Base-by-base conservation (phyloP, 2,888 invertebrate species). In the Hofmannophila pseudospretella region DNA sequence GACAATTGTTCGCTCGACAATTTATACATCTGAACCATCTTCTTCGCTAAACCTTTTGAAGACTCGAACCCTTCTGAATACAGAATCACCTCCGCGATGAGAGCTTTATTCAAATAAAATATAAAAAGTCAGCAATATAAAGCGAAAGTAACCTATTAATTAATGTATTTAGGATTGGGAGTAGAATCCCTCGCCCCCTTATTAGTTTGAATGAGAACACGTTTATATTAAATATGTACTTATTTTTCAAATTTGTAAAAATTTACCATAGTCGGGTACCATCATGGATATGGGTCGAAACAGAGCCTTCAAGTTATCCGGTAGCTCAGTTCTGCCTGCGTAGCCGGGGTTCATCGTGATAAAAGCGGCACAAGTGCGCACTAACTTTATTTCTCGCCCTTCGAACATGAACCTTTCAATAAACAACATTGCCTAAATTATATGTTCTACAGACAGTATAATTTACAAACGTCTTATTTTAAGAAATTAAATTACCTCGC, bases 261-360 rank as follows among this genome's bases (percentile, higher is more conserved):
- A n/a, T n/a, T n/a, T 75, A 93, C 94, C 93, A 67, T 96, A 96
- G 80, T 96, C 95, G 0, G 96, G 96, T 25, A 96, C 95, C 96
- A 96, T 96, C 96, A 96, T 96, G 1, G 95, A 89, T 47, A 96
- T 92, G 0, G 96, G 96, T 41, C 96, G 89, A 69, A 96, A 96
- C 8, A 96, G 69, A 1, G 96, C 94, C 64, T 96, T 96, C 43
- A 96, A 78, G 72, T 96, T 96, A 59, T 96, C 96, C 0, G 96
- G 96, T 26, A 96, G 75, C 66, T 96, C 96, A 0, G 96, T 96
- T 39, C 96, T 88, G 0, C 96, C 96, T 1, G 96, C 96, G 65
- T 96, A 96, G 1, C 96, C 96, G 0, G 96, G 96, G 79, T 96
- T 96, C 96, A 96, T 96, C 0, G 96, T 96, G 48, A 96, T 94